Evolutionary conservation across 2,113 vertebrate species (phyloP), one percentile per base, ranked within the genome.

Genomic region (Glaucomys volans): DNA sequence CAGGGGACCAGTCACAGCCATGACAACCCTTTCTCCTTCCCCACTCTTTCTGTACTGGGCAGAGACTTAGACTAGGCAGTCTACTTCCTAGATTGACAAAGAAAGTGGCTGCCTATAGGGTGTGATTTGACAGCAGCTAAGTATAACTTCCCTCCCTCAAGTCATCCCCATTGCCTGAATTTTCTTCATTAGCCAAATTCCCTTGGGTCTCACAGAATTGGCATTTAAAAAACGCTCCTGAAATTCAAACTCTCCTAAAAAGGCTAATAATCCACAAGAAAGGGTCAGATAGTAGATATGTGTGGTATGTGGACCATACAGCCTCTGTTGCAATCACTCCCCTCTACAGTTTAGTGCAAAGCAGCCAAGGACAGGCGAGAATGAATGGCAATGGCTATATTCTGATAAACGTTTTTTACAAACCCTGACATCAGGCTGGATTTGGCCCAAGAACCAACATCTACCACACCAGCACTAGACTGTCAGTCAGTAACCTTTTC

Each of bases 11-110:
- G 59, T 16, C 24, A 1, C 59, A n/a, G 64, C 0, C 0, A 0
- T 2, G 5, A 71, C 16, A 69, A 50, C n/a, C 11, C 9, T 28
- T n/a, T 44, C 47, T 59, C n/a, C 35, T 66, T 64, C 37, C 69
- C 5, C 0, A 20, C 0, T 4, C 18, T 42, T 28, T 17, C 18
- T 17, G 0, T 12, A 40, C n/a, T 17, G 14, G 24, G 3, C 18
- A 16, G 66, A 66, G 35, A 52, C 40, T 91, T 72, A 17, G 85
- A 92, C 67, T 77, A 67, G 7, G 26, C n/a, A 80, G 26, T 50
- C 52, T 26, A 26, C 37, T 67, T 37, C 47, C 90, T 54, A 44
- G 64, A 28, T 1, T 66, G 50, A 79, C 18, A 92, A 72, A 75
- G 66, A 77, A 75, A 71, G 47, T 64, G 54, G 62, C 54, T 79